Conservation (phyloP, 2,113 vertebrate species). For the Ascaphus truei region DNA sequence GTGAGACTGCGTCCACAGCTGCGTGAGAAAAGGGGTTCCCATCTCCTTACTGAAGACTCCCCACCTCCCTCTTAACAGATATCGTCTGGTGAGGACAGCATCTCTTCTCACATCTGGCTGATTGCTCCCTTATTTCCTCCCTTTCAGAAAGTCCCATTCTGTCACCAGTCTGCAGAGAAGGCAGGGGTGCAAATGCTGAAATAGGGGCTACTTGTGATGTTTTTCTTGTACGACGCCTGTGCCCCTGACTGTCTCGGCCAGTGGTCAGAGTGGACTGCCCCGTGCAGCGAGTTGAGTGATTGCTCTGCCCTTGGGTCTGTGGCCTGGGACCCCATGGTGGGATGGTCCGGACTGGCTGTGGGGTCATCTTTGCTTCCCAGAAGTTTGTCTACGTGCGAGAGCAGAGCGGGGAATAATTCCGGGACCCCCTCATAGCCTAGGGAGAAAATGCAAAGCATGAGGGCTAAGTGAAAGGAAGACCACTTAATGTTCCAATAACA, state of each 20-base stretch:
- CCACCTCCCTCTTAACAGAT: no score
- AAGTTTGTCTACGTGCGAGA: constrained; percentile 57
- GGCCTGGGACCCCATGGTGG: not conserved
- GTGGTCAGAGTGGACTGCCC: not conserved
- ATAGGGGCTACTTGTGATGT: not conserved
- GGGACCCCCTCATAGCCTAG: constrained; percentile 67
- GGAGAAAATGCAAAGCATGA: not conserved
- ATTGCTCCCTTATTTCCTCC: no score
- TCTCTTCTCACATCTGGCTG: no score
- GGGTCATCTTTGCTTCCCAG: constrained; percentile 38
- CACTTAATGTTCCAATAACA: no score
- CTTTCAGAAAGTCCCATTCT: not conserved
- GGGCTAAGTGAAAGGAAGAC: no score
- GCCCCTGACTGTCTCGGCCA: not conserved
- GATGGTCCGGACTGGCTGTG: not conserved
- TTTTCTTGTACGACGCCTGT: not conserved
- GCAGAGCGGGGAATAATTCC: constrained; percentile 62
- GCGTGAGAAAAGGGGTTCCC: not conserved
- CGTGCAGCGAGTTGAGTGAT: no score
- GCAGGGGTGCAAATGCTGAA: not conserved
- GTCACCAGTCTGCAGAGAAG: constrained; percentile 2
- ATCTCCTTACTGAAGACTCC: no score
- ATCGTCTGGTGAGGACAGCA: no score
- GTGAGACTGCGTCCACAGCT: not conserved
- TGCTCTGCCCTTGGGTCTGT: not conserved